Evolutionary conservation across 2,888 invertebrate species (phyloP).

Genomic region (Pycnomerus fuliginosus): DNA sequence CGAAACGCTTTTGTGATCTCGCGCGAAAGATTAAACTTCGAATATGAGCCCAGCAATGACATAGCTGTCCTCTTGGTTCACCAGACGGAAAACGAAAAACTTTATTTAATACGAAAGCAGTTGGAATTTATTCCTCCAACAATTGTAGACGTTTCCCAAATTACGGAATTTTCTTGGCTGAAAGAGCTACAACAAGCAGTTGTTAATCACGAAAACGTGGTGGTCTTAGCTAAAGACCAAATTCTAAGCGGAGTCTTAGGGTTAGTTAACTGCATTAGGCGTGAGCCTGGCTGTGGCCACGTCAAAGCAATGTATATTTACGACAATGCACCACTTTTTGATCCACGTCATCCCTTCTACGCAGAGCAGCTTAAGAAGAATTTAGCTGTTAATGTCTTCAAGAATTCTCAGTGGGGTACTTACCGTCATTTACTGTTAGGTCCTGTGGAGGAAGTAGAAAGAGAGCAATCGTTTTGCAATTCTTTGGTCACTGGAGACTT

Average conservation of each 20-base stretch:
- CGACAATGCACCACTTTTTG: constrained; percentile 65
- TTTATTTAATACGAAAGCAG: not conserved
- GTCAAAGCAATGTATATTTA: constrained; percentile 59
- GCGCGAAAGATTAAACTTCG: constrained; percentile 58
- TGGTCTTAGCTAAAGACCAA: constrained; percentile 67
- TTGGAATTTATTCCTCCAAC: too few relatives aligned
- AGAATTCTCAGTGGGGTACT: constrained; percentile 61
- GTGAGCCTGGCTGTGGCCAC: constrained; percentile 57
- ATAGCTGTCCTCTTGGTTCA: constrained; percentile 57
- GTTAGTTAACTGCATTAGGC: constrained; percentile 66
- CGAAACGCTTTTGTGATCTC: constrained; percentile 64
- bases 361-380: constrained; percentile 65
- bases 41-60: constrained; percentile 52
- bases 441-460: constrained; percentile 52
- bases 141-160: too few relatives aligned
- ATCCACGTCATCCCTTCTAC: constrained; percentile 58
- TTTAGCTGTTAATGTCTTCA: constrained; percentile 76
- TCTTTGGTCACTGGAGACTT: constrained; percentile 82
- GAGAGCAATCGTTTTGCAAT: constrained; percentile 74
- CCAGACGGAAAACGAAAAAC: constrained; percentile 55
- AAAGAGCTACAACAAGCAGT: constrained; percentile 49
- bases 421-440: constrained; percentile 76
- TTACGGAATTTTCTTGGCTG: constrained; percentile 59
- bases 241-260: constrained; percentile 79
- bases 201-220: constrained; percentile 46